Evolutionary conservation across 2,888 invertebrate genomes (phyloP).

Genomic region (Augochlorella aurata): DNA sequence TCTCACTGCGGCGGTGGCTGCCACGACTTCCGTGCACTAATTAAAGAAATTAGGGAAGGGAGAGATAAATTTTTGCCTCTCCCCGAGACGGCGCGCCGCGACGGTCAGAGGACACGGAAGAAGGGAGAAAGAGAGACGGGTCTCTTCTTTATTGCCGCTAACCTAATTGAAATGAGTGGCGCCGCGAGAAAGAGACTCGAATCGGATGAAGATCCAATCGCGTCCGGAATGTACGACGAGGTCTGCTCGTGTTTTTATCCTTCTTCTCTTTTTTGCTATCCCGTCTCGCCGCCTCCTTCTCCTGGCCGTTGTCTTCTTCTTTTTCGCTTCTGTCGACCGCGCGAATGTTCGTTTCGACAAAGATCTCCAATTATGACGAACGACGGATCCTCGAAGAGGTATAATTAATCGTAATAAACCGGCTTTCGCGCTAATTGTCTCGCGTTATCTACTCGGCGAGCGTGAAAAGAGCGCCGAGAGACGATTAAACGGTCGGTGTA

Average conservation of each 20-base stretch:
- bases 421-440: conserved; percentile 49
- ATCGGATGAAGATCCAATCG: conserved; percentile 43
- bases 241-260: conserved; percentile 18
- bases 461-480: conserved; percentile 34
- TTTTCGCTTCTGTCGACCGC: neutral
- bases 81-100: neutral
- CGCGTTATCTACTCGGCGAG: conserved; percentile 33
- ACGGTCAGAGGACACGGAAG: conserved; percentile 15
- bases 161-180: conserved; percentile 66
- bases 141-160: conserved; percentile 62
- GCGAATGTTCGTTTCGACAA: conserved; percentile 29
- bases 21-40: conserved; percentile 68
- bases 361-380: conserved; percentile 56
- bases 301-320: too few relatives aligned
- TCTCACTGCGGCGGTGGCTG: conserved; percentile 64
- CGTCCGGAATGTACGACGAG: conserved; percentile 33
- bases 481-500: conserved; percentile 23
- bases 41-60: conserved; percentile 68
- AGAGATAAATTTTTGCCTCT: conserved; percentile 59
- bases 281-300: neutral
- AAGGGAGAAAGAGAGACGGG: conserved; percentile 28
- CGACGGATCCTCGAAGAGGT: conserved; percentile 27
- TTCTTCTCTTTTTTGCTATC: conserved; percentile 19
- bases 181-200: conserved; percentile 48
- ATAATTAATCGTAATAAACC: conserved; percentile 55